Conservation (phyloP, 1,140 invertebrate species). For the Drosophila pallidifrons region DNA sequence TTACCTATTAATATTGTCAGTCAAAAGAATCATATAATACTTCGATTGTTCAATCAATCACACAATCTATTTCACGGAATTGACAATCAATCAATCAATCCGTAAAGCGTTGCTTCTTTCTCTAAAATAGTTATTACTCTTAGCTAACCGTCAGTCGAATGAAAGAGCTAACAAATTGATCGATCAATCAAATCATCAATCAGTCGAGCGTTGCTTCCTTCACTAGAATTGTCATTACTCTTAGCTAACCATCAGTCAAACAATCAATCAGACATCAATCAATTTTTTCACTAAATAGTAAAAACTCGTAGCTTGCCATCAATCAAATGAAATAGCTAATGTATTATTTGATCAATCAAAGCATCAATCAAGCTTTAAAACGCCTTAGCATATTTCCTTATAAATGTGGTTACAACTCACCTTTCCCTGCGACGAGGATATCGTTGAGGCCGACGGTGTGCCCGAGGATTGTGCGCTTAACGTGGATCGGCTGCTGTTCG, state of each 20-base stretch:
- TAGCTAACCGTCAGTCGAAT: background rate
- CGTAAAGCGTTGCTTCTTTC: too few species aligned
- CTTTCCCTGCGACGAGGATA: slow-evolving; percentile 83
- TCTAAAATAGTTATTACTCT: too few species aligned
- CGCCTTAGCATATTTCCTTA: too few species aligned
- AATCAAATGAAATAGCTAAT: too few species aligned
- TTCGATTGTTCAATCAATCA: background rate
- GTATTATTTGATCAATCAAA: too few species aligned
- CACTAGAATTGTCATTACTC: too few species aligned
- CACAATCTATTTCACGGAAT: background rate
- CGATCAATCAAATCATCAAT: background rate
- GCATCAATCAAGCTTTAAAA: too few species aligned
- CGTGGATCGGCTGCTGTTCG: slow-evolving; percentile 80
- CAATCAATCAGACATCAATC: background rate
- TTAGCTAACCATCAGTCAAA: background rate
- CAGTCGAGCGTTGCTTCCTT: too few species aligned
- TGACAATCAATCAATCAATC: background rate
- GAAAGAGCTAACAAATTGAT: background rate
- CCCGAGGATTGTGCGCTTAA: slow-evolving; percentile 84
- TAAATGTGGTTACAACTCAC: slow-evolving; percentile 45
- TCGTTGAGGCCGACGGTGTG: slow-evolving; percentile 82
- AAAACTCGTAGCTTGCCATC: background rate
- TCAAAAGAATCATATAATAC: too few species aligned
- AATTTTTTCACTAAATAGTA: too few species aligned
- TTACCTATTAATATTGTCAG: too few species aligned